Base-by-base conservation (phyloP, 2,113 vertebrate species). In the Anhinga rufa region DNA sequence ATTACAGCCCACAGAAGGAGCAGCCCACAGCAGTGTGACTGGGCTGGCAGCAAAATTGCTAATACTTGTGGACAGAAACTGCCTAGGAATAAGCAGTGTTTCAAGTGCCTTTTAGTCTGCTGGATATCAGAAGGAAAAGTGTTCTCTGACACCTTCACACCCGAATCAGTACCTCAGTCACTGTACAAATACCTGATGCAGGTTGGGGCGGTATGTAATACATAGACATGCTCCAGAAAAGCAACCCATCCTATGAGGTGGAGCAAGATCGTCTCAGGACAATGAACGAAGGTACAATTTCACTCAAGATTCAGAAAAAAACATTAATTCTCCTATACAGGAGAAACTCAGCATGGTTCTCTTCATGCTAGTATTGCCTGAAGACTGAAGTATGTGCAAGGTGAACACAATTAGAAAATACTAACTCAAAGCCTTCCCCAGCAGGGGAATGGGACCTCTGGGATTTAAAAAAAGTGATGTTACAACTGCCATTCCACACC, bases 351-450 rank as follows among this genome's bases (percentile, higher is more conserved):
- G 46, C 42, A 29, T 8, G 51, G 88, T 75, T 87, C 65, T 75
- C 68, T 90, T 66, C 18, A 3, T 3, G 8, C 85, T 72, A 65
- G 52, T 29, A 66, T 57, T 88, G 94, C 91, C 54, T 83, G 92
- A 95, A 97, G 94, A 85, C 81, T 38, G 22, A 86, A 81, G 66
- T 86, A 93, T 52, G 80, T 81, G 95, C 92, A 95, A 97, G 95
- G 76, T 82, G 88, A 95, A 92, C 70, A 44, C 15, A n/a, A 90
- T 55, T 31, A 84, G 85, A 91, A 96, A 96, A 97, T 6, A 95
- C 75, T 57, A 91, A 92, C 92, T 97, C 90, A 92, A 92, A 96
- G 95, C 72, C 68, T 96, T 96, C 44, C 70, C 85, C 69, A 95
- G 81, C 74, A 96, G 51, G 72, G 62, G 48, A 93, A 82, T 38